Conservation (phyloP, 2,888 invertebrate genomes). For the Hypercompe scribonia region DNA sequence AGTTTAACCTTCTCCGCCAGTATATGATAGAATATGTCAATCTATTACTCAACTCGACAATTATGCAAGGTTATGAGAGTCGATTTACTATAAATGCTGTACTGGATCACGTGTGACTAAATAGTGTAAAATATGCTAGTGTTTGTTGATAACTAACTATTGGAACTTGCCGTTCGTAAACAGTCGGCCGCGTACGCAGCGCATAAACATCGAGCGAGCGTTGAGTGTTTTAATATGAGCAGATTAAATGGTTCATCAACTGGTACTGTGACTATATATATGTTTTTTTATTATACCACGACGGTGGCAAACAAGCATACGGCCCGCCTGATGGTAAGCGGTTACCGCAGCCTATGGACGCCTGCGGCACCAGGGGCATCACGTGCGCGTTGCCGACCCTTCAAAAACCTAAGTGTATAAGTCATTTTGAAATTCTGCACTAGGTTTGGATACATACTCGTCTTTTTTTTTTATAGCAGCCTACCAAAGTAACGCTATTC, state of each 20-base stretch:
- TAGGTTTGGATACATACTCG: no score
- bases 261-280: not conserved
- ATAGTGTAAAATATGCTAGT: constrained; percentile 23
- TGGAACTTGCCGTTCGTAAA: constrained; percentile 47
- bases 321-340: no score
- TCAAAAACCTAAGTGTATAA: no score
- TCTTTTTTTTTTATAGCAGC: no score
- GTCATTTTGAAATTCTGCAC: no score
- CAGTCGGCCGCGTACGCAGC: constrained; percentile 21
- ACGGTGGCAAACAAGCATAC: no score
- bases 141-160: constrained; percentile 34
- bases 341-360: no score
- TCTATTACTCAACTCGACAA: not conserved
- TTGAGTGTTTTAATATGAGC: not conserved
- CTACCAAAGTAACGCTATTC: no score
- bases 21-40: not conserved
- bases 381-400: no score
- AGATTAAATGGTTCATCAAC: constrained; percentile 2
- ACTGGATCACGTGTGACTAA: constrained; percentile 3
- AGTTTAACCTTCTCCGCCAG: no score
- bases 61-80: not conserved
- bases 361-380: no score
- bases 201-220: constrained; percentile 21
- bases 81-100: not conserved
- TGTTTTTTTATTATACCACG: no score